A percentile compares a stretch with the other conserved stretches of the same genome.
Conservation (phyloP, 1,140 invertebrate genomes). For the Globodera ellingtonae region DNA sequence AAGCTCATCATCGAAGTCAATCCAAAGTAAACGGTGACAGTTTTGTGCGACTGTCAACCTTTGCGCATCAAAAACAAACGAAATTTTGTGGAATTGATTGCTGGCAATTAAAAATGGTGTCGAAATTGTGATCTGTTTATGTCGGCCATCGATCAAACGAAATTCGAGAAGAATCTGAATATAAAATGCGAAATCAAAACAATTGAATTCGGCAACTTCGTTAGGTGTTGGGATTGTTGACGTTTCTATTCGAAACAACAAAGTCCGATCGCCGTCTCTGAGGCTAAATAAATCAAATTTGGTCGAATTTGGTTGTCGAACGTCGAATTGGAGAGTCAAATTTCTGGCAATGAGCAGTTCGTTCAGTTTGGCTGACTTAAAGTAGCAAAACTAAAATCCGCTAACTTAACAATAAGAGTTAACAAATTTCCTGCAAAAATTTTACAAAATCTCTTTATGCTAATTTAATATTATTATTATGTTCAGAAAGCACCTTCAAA, state of each 20-base stretch:
- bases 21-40: constrained; percentile 28
- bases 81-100: constrained; percentile 36
- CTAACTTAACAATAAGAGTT: background rate
- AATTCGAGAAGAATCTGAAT: constrained; percentile 32
- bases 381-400: background rate
- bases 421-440: background rate
- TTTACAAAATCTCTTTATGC: no score
- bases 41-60: constrained; percentile 22
- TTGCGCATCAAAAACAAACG: constrained; percentile 22
- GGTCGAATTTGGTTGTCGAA: constrained; percentile 27
- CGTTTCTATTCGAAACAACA: constrained; percentile 32
- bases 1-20: constrained; percentile 33
- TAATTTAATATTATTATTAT: background rate
- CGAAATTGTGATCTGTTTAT: constrained; percentile 36
- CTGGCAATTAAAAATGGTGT: constrained; percentile 23
- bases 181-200: background rate
- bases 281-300: constrained; percentile 30
- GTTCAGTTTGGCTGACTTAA: constrained; percentile 35
- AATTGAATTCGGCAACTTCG: constrained; percentile 3
- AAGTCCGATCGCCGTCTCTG: background rate
- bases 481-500: background rate
- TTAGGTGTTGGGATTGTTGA: constrained; percentile 30
- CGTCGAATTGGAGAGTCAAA: constrained; percentile 38
- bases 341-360: constrained; percentile 27
- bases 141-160: constrained; percentile 23